Evolutionary conservation across 1,140 invertebrate species (phyloP), one percentile per base, ranked within the genome.

Genomic region (Pachyrhynchus sulphureomaculatus): DNA sequence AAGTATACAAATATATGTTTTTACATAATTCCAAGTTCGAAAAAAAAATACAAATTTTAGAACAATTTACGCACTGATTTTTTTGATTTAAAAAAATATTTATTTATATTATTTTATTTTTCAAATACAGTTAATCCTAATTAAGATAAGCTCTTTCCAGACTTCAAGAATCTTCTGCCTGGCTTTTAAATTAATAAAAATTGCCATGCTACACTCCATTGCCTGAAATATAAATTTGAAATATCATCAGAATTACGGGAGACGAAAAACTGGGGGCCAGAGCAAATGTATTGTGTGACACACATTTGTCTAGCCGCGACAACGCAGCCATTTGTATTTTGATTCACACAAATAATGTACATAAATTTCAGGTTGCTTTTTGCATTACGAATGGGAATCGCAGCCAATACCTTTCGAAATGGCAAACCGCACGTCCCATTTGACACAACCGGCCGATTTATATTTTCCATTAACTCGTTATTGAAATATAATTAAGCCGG

Each of bases 391-490:
- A 42, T 33, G 21, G 13, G 17, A 32, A 55, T 20, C 29, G 5
- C 23, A 15, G 37, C 20, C 45, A 51, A 51, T 37, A 39, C 33
- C 33, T 59, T 59, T 51, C 23, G 18, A 61, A 61, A 44, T 49
- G 29, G 34, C 34, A 49, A 51, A 49, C 45, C 58, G 39, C 48
- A 52, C 58, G 49, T 44, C 24, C 48, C 48, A 61, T 61, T 61
- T 61, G 24, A 51, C 34, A 24, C 45, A 47, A 18, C 12, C 21
- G 23, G 12, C 37, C 58, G 48, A 61, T 61, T 61, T 61, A 61
- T 61, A 61, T 61, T 61, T 61, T 61, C 58, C 58, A 61, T 61
- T 61, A 61, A 61, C 58, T 61, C 58, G 44, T 61, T 53, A 61
- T 61, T 44, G 58, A 61, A 61, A 61, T 61, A 61, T 61, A 61